A percentile compares a stretch with the other conserved stretches of the same genome.
phyloP scores from a whole-genome alignment of 2,113 vertebrate species.

The Hylia prasina region DNA sequence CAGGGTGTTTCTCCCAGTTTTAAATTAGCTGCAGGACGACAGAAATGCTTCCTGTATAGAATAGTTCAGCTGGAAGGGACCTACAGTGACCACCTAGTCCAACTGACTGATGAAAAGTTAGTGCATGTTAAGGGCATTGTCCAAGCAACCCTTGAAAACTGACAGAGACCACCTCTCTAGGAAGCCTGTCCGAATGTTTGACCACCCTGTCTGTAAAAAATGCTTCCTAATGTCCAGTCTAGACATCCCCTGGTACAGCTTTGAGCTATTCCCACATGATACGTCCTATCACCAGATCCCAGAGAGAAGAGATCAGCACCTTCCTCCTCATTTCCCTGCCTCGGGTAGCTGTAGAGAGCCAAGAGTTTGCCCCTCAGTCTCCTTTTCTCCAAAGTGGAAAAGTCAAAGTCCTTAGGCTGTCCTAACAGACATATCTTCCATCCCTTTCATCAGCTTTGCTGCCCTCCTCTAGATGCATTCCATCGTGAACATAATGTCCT shows the following conservation, averaged over 20 bases:
- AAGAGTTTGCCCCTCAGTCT: not conserved
- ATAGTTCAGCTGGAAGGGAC: not conserved
- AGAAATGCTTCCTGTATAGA: not conserved
- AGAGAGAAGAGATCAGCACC: not conserved
- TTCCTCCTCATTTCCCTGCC: not conserved
- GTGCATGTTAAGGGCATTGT: not conserved
- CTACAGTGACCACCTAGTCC: not conserved
- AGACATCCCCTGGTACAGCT: not conserved
- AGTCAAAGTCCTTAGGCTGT: not conserved
- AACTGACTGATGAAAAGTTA: not conserved
- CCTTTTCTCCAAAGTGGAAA: not conserved
- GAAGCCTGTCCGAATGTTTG: not conserved
- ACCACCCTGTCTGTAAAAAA: not conserved
- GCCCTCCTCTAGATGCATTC: not conserved
- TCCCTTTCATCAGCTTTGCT: not conserved
- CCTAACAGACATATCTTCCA: not conserved
- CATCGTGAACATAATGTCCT: not conserved
- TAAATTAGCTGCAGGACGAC: not conserved
- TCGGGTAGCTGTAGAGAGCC: not conserved
- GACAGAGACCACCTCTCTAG: not conserved
- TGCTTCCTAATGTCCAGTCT: not conserved
- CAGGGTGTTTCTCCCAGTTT: not conserved
- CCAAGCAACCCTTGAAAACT: not conserved
- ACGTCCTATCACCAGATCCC: not conserved
- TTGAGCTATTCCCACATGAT: not conserved